phyloP scores from a whole-genome alignment of 2,888 invertebrate species.

The Hermaeophaga mercurialis region DNA sequence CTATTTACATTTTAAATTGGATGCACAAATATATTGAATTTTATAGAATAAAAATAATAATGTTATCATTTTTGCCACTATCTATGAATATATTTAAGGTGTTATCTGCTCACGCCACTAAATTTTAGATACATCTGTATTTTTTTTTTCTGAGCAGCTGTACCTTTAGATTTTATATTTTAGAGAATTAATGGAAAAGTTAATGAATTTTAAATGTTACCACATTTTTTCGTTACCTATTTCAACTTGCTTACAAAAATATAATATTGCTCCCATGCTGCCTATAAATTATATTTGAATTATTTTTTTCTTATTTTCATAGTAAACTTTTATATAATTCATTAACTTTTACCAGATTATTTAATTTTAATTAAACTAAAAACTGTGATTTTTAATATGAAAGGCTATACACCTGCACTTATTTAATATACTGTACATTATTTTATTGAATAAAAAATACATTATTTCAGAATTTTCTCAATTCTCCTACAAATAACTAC shows the following conservation, averaged over 20 bases:
- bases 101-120: neutral
- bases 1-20: no score
- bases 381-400: conserved; percentile 34
- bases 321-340: neutral
- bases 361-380: conserved; percentile 27
- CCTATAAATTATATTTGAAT: no score
- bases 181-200: conserved; percentile 9
- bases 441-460: conserved; percentile 24
- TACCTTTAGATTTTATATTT: conserved; percentile 15
- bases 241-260: no score
- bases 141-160: conserved; percentile 9
- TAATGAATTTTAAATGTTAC: conserved; percentile 10
- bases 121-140: neutral
- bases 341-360: conserved; percentile 20
- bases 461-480: no score
- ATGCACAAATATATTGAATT: no score
- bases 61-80: no score
- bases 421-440: conserved; percentile 23
- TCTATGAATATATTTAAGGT: no score
- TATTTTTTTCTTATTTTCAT: no score
- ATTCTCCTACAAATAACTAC: no score
- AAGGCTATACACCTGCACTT: conserved; percentile 31
- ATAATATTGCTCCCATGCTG: no score
- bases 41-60: no score
- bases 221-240: no score